Evolutionary conservation across 1,140 invertebrate species (phyloP).

Genomic region (Physella acuta): DNA sequence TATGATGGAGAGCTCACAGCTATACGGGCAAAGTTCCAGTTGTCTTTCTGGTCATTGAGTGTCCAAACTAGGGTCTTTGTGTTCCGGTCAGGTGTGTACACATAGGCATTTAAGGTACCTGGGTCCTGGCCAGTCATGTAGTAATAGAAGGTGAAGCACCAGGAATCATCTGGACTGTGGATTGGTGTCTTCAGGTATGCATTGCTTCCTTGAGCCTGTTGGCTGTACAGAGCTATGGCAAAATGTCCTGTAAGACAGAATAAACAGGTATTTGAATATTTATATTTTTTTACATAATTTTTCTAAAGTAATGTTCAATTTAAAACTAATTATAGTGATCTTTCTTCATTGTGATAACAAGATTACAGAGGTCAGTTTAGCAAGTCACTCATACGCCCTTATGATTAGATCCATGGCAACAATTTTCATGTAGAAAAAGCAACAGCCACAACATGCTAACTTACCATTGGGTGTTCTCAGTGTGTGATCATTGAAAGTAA

Average conservation of each 20-base stretch:
- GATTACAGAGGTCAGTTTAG: background rate
- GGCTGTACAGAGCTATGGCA: background rate
- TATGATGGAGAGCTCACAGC: slow-evolving; percentile 27
- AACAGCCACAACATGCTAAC: background rate
- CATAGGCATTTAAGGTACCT: slow-evolving; percentile 13
- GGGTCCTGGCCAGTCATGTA: slow-evolving; percentile 6
- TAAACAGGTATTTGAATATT: no score
- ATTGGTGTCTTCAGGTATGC: slow-evolving; percentile 8
- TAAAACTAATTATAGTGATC: background rate
- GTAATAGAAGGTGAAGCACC: slow-evolving; percentile 19
- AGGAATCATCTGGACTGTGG: background rate
- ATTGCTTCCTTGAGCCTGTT: background rate
- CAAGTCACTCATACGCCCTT: no score
- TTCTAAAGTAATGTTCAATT: background rate
- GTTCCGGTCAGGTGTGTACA: slow-evolving; percentile 12
- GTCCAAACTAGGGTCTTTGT: slow-evolving; percentile 2
- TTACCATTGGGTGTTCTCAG: slow-evolving; percentile 43
- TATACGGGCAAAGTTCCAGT: slow-evolving; percentile 48
- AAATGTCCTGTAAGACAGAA: slow-evolving; percentile 20
- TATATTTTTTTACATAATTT: background rate
- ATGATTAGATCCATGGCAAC: no score
- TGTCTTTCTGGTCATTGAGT: slow-evolving; percentile 40
- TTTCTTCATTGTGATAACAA: slow-evolving; percentile 1
- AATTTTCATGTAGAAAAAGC: no score
- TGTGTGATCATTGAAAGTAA: slow-evolving; percentile 48